Evolutionary conservation across 2,888 invertebrate species (phyloP), one percentile per base, ranked within the genome.

Genomic region (Tiliacea citrago): DNA sequence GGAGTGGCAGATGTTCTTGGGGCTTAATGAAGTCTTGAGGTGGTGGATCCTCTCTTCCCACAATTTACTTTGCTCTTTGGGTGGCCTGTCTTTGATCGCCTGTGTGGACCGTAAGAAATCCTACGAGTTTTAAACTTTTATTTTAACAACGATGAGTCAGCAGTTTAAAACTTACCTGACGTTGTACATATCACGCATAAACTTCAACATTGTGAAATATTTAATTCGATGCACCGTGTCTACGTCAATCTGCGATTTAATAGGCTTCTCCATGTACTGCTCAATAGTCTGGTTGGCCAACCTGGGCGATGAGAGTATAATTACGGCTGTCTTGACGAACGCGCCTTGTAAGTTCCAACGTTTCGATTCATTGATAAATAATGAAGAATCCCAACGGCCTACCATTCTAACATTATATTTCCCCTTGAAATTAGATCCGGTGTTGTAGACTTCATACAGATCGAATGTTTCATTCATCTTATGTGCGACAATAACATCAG

Each of bases 171-270:
- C 95, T 95, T 93, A 97, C 97, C 97, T 97, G 90, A 98, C 97
- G 93, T 98, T 98, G 88, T 96, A 98, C 92, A 97, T 97, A 83
- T 97, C 97, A 81, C 95, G 91, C 75, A 98, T 96, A 89, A 97
- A 97, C 76, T 90, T 92, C 80, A 97, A 89, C 18, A 97, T 91
- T 9, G 97, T 94, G 77, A 96, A 97, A 89, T 96, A 97, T 91
- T 97, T 97, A 87, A 97, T 97, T 85, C 97, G 97, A 90, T 97
- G 97, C 94, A 97, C 95, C 0, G 97, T 97, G 92, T 98, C 97
- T 45, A 97, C 93, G 88, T 97, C 96, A 51, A 94, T 93, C 72
- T 97, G 94, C 29, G 93, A 94, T 61, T 29, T 76, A 13, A 82
- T 73, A n/a, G 82, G 82, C 39, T 97, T 91, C 24, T 90, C 89